Conservation (phyloP, 2,888 invertebrate genomes). For the Lasioglossum figueresi region DNA sequence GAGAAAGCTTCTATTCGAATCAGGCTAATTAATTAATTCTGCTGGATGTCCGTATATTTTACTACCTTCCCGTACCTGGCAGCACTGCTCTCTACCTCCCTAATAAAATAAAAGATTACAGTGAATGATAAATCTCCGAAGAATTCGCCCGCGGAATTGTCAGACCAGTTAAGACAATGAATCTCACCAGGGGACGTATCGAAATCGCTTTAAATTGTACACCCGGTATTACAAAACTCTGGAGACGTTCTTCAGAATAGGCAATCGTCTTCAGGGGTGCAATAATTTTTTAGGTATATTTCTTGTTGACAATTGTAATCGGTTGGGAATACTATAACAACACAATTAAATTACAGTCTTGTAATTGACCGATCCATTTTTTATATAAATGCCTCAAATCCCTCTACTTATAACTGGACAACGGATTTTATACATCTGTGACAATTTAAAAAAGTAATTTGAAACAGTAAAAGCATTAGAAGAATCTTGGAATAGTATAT, state of each 20-base stretch:
- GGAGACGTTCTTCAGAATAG: too few species aligned
- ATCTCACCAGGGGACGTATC: background rate
- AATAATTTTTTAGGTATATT: background rate
- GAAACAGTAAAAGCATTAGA: too few species aligned
- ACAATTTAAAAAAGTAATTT: too few species aligned
- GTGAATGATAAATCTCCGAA: background rate
- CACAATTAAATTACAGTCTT: too few species aligned
- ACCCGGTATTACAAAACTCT: background rate
- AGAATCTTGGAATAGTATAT: too few species aligned
- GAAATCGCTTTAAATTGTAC: background rate
- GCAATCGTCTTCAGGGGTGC: background rate
- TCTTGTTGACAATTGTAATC: background rate
- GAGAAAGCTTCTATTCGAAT: slow-evolving; percentile 12
- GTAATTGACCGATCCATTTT: too few species aligned
- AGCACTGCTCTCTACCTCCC: background rate
- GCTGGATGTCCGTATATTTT: slow-evolving; percentile 3
- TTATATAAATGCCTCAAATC: too few species aligned
- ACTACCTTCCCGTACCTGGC: background rate
- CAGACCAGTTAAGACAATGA: background rate
- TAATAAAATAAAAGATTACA: background rate
- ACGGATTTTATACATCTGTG: too few species aligned
- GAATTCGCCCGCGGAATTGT: background rate
- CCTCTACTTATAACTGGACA: too few species aligned
- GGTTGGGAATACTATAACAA: too few species aligned
- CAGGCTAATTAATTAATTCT: background rate